These are phyloP conservation scores for Chamaetylas fuelleborni DNA, from an alignment of 2,113 vertebrate species.

Conservation along the genomic window DNA sequence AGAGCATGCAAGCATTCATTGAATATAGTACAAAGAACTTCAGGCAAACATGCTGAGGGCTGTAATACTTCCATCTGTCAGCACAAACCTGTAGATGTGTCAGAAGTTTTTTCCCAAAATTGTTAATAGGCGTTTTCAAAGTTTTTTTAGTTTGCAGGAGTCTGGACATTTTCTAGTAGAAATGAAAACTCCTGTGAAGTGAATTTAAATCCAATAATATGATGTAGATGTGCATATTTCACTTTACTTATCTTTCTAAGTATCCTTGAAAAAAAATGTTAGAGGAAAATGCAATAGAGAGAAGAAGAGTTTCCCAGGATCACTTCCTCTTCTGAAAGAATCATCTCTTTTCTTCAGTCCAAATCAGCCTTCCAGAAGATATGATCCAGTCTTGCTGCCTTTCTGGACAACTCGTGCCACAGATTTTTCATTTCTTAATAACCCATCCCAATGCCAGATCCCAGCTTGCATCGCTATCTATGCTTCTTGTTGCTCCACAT, in stretches of 20 bases:
- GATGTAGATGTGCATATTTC: not conserved
- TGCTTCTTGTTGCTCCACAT: not conserved
- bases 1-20: not conserved
- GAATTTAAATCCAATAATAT: not conserved
- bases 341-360: not conserved
- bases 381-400: not conserved
- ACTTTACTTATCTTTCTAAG: not conserved
- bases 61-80: not conserved
- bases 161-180: not conserved
- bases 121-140: not conserved
- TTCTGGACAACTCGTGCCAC: not conserved
- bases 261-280: not conserved
- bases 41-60: not conserved
- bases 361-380: not conserved
- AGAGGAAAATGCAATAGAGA: not conserved
- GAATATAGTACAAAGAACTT: not conserved
- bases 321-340: not conserved
- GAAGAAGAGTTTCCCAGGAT: not conserved
- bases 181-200: not conserved
- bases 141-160: not conserved
- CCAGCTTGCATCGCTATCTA: fast-evolving
- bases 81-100: fast-evolving
- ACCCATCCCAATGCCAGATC: not conserved
- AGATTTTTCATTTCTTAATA: not conserved
- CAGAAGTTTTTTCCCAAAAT: not conserved